Evolutionary conservation across 2,113 vertebrate genomes (phyloP).

Genomic region (Eurystomus gularis): DNA sequence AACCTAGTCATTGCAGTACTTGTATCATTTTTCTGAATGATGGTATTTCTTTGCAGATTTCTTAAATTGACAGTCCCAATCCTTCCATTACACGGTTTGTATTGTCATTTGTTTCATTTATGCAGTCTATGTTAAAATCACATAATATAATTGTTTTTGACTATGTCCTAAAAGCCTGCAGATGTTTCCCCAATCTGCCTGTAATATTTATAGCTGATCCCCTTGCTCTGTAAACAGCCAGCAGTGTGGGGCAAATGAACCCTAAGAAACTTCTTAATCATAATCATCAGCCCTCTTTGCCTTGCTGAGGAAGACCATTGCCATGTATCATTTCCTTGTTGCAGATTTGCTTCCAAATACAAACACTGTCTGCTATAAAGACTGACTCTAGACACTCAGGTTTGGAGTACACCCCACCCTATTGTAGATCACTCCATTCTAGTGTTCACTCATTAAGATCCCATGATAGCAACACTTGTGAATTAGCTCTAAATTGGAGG

Average conservation of each 20-base stretch:
- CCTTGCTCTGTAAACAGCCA: constrained; percentile 52
- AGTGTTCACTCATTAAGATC: background rate
- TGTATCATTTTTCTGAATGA: too few species aligned
- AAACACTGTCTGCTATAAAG: background rate
- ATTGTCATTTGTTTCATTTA: constrained; percentile 22
- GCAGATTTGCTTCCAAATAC: background rate
- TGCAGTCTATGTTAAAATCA: background rate
- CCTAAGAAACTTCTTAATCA: background rate
- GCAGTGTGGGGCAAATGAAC: constrained; percentile 23
- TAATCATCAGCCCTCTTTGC: background rate
- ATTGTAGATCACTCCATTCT: background rate
- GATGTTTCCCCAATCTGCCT: constrained; percentile 67
- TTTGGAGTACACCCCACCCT: background rate
- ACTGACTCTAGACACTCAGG: background rate
- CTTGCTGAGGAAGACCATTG: background rate
- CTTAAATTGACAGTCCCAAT: background rate
- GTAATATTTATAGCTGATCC: constrained; percentile 49
- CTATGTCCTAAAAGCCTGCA: constrained; percentile 42
- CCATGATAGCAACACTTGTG: background rate
- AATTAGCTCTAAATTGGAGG: background rate
- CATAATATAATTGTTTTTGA: constrained; percentile 49
- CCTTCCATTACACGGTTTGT: background rate
- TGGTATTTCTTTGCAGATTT: too few species aligned
- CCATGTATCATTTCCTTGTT: background rate
- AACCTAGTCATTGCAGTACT: background rate